A percentile compares a stretch with the other conserved stretches of the same genome.
Conservation (phyloP, 2,888 invertebrate species). For the Venustoraphidia nigricollis region DNA sequence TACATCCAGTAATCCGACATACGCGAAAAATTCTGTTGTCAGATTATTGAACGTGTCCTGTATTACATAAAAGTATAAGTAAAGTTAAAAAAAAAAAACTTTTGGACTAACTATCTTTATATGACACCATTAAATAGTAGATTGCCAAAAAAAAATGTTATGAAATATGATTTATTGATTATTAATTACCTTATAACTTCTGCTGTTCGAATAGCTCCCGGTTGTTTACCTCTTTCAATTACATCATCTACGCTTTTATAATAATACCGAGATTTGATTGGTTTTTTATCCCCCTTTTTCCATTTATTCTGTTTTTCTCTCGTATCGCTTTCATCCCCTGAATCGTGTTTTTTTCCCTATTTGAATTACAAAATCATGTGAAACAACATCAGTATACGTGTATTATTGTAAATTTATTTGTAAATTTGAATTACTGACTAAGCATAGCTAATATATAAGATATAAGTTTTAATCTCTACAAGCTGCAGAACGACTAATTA, state of each 20-base stretch:
- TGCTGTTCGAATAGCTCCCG: slow-evolving; percentile 24
- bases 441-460: no score
- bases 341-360: background rate
- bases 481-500: no score
- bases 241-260: slow-evolving; percentile 80
- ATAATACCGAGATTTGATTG: slow-evolving; percentile 56
- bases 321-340: slow-evolving; percentile 27
- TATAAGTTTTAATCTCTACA: no score
- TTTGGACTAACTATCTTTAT: background rate
- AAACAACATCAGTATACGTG: no score
- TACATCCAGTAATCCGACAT: no score
- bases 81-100: no score
- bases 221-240: slow-evolving; percentile 69
- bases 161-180: slow-evolving; percentile 2
- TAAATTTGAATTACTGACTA: no score
- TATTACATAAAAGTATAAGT: no score
- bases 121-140: background rate
- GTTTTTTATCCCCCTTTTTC: slow-evolving; percentile 44
- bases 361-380: no score
- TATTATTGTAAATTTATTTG: no score
- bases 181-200: slow-evolving; percentile 22
- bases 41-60: no score
- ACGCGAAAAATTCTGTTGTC: no score
- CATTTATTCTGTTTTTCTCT: slow-evolving; percentile 49
- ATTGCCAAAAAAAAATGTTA: background rate